A percentile compares a stretch with the other conserved stretches of the same genome.
Conservation (phyloP, 2,113 vertebrate species). For the Seriola dumerili region DNA sequence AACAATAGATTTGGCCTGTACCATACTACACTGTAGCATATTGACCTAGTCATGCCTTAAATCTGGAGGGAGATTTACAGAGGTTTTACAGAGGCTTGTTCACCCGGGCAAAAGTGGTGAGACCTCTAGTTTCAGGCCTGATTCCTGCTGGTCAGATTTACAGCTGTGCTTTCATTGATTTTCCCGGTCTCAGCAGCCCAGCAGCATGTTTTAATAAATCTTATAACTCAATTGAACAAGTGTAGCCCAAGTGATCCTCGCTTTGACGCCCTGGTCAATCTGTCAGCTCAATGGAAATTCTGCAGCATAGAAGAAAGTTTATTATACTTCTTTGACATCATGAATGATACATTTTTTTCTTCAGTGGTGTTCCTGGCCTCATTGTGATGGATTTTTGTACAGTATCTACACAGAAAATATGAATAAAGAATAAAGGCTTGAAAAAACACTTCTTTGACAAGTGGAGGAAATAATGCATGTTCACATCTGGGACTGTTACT, state of each 20-base stretch:
- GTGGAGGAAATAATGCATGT: constrained; percentile 29
- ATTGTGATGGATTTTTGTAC: neutral
- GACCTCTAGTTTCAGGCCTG: constrained; percentile 44
- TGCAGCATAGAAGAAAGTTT: constrained; percentile 36
- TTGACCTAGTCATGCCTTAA: constrained; percentile 53
- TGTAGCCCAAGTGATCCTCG: constrained; percentile 58
- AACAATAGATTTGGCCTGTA: constrained; percentile 45
- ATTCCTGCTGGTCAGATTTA: constrained; percentile 70
- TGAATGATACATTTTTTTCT: constrained; percentile 31
- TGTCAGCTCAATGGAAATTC: constrained; percentile 51
- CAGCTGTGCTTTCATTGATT: constrained; percentile 72
- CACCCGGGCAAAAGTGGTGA: constrained; percentile 34
- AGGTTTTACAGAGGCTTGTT: constrained; percentile 61
- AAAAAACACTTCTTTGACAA: neutral
- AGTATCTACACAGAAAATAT: constrained; percentile 1
- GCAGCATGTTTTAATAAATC: constrained; percentile 73
- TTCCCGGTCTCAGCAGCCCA: constrained; percentile 49
- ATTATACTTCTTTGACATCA: constrained; percentile 34
- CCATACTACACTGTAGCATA: neutral
- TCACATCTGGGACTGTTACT: constrained; percentile 38
- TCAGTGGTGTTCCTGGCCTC: neutral
- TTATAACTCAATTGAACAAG: constrained; percentile 69
- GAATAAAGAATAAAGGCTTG: neutral
- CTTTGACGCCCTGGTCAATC: constrained; percentile 50
- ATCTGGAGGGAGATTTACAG: constrained; percentile 52